These are phyloP conservation scores for Dioctria linearis DNA, from an alignment of 2,888 invertebrate species.

Conservation along the genomic window DNA sequence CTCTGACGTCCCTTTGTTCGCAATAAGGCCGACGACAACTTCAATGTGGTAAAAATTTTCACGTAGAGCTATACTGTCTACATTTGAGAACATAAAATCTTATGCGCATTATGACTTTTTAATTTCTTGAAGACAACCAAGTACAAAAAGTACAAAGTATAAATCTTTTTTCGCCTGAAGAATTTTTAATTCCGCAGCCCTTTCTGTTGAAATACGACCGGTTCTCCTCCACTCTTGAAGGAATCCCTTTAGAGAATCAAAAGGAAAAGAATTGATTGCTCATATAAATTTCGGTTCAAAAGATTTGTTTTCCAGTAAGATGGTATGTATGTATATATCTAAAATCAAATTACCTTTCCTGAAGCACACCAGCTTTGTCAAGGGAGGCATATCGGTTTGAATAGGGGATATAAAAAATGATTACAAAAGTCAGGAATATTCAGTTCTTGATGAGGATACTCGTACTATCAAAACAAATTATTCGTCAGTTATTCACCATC, in stretches of 20 bases:
- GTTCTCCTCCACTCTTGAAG: background rate
- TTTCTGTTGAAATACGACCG: background rate
- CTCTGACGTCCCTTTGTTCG: slow-evolving; percentile 10
- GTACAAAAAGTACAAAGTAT: background rate
- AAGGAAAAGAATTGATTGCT: background rate
- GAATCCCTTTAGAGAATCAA: background rate
- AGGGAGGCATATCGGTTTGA: no score
- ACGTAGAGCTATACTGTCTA: slow-evolving; percentile 13
- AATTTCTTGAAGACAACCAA: slow-evolving; percentile 20
- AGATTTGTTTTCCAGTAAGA: slow-evolving; percentile 11
- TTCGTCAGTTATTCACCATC: no score
- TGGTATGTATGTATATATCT: no score
- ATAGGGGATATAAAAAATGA: no score
- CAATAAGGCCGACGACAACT: slow-evolving; percentile 6
- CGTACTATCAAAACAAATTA: no score
- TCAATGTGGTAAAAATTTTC: slow-evolving; percentile 16
- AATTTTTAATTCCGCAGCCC: slow-evolving; percentile 40
- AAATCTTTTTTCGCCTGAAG: slow-evolving; percentile 19
- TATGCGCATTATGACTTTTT: slow-evolving; percentile 37
- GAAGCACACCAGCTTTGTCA: no score
- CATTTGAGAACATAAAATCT: slow-evolving; percentile 14
- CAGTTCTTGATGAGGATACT: no score
- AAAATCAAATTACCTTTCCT: no score
- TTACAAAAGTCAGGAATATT: no score
- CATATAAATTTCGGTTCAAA: slow-evolving; percentile 9